These are phyloP conservation scores for Candoia aspera DNA, from an alignment of 2,113 vertebrate species.

Conservation along the genomic window DNA sequence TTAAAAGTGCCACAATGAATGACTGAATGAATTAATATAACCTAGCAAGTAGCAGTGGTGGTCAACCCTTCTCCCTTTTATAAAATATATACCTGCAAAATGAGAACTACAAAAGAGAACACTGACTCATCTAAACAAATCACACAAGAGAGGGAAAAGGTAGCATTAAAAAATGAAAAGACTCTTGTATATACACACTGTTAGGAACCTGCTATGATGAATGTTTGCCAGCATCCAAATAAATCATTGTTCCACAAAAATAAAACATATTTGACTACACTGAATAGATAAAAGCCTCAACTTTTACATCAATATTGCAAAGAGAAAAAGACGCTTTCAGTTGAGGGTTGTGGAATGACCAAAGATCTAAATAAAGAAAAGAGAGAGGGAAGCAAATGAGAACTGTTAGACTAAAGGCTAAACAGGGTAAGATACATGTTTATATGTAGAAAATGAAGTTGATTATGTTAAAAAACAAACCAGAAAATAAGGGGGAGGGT, in stretches of 20 bases:
- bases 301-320: slow-evolving; percentile 4
- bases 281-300: slow-evolving; percentile 26
- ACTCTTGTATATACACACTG: background rate
- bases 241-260: slow-evolving; percentile 21
- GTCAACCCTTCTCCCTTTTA: slow-evolving; percentile 1
- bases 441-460: background rate
- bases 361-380: background rate
- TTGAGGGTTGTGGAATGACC: background rate
- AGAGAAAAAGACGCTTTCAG: background rate
- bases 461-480: background rate
- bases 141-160: slow-evolving; percentile 3
- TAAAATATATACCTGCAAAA: slow-evolving; percentile 16
- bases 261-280: background rate
- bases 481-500: background rate
- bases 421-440: background rate
- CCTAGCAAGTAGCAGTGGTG: background rate
- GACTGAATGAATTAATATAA: slow-evolving; percentile 44
- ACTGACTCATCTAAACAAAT: slow-evolving; percentile 18
- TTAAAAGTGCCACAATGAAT: slow-evolving; percentile 25
- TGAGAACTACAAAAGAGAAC: background rate
- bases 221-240: slow-evolving; percentile 10
- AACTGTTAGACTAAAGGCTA: background rate
- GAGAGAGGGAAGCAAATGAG: background rate
- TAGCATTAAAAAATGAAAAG: slow-evolving; percentile 23
- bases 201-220: background rate